Conservation (phyloP, 1,140 invertebrate genomes). For the Ylistrum balloti region DNA sequence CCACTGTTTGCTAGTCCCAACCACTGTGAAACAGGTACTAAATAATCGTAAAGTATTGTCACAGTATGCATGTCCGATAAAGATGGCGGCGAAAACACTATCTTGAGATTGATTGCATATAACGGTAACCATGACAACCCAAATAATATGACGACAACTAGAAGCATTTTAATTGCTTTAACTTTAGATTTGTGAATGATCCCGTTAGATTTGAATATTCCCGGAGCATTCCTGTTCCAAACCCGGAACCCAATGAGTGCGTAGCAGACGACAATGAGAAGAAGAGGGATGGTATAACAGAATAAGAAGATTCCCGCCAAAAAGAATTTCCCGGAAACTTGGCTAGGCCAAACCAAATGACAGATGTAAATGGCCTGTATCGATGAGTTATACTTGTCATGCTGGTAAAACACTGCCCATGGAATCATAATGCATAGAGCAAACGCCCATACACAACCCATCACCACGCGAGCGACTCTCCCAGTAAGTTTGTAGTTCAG, state of each 20-base stretch:
- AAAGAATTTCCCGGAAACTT: slow-evolving; percentile 90
- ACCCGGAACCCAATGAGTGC: slow-evolving; percentile 96
- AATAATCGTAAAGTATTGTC: slow-evolving; percentile 90
- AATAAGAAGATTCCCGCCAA: slow-evolving; percentile 94
- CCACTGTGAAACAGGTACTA: slow-evolving; percentile 96
- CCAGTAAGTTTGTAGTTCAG: slow-evolving; percentile 95
- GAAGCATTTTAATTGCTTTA: slow-evolving; percentile 96
- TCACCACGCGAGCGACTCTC: slow-evolving; percentile 91
- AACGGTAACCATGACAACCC: slow-evolving; percentile 97
- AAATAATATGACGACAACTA: slow-evolving; percentile 96
- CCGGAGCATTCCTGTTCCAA: slow-evolving; percentile 92
- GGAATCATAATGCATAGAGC: slow-evolving; percentile 92
- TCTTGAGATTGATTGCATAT: slow-evolving; percentile 85
- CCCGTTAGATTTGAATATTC: slow-evolving; percentile 79
- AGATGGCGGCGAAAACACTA: slow-evolving; percentile 64
- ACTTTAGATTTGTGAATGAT: slow-evolving; percentile 81
- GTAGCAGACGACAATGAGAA: slow-evolving; percentile 95
- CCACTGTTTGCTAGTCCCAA: slow-evolving; percentile 97
- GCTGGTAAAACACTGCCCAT: slow-evolving; percentile 94
- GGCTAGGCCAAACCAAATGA: slow-evolving; percentile 69
- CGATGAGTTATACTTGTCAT: slow-evolving; percentile 43
- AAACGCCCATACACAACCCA: slow-evolving; percentile 94
- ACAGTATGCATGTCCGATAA: slow-evolving; percentile 83
- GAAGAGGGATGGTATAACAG: slow-evolving; percentile 95
- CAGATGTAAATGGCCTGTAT: slow-evolving; percentile 64